Percentiles rank a stretch among this genome's conserved stretches.
phyloP scores from a whole-genome alignment of 2,888 invertebrate species.

The Labia minor region DNA sequence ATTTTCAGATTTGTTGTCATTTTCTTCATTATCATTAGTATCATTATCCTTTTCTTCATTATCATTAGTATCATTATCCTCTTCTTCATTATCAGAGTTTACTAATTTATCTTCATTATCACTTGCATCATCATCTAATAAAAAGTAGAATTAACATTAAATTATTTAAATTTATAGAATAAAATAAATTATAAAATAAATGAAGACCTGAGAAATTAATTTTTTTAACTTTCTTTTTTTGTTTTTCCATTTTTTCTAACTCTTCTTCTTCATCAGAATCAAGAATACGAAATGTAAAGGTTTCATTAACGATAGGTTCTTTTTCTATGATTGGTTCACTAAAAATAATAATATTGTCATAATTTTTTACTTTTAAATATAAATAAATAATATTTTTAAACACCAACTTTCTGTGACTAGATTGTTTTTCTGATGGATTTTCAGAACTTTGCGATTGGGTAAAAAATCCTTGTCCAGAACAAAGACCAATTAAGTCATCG shows the following conservation, averaged over 20 bases:
- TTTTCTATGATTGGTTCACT: neutral
- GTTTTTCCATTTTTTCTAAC: conserved; percentile 22
- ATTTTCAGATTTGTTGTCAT: conserved; percentile 31
- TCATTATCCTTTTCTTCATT: conserved; percentile 25
- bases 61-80: conserved; percentile 25
- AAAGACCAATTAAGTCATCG: conserved; percentile 36
- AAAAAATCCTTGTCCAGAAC: conserved; percentile 44
- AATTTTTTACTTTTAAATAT: no score
- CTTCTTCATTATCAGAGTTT: conserved; percentile 14
- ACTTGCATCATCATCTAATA: conserved; percentile 35
- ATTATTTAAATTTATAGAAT: neutral
- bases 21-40: conserved; percentile 28
- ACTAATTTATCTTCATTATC: conserved; percentile 32
- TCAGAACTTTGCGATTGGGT: conserved; percentile 32
- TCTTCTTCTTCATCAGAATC: conserved; percentile 34
- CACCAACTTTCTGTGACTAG: conserved; percentile 32
- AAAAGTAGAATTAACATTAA: conserved; percentile 19
- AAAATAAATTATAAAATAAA: neutral
- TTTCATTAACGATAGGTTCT: neutral
- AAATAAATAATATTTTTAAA: neutral
- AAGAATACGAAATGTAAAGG: conserved; percentile 28
- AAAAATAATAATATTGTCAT: neutral
- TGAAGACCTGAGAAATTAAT: conserved; percentile 42
- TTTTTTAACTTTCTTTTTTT: conserved; percentile 32
- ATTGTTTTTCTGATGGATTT: neutral